A percentile compares a stretch with the other conserved stretches of the same genome.
phyloP scores from a whole-genome alignment of 2,797 vertebrate species.

The Arrhamphus sclerolepis region DNA sequence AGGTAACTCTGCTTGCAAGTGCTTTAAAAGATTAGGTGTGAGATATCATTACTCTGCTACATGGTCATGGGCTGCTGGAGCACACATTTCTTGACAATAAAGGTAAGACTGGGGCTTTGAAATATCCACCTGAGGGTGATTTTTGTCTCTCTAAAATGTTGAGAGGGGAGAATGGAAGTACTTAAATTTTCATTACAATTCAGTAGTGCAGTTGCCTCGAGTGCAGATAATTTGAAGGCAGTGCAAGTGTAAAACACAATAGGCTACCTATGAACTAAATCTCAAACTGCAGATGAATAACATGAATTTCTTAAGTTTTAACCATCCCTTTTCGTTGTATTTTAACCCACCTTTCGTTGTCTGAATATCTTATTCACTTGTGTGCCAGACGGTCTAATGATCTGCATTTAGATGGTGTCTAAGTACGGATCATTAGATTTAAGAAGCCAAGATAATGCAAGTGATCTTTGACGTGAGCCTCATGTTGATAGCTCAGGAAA shows the following conservation, averaged over 20 bases:
- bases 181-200: constrained; percentile 25
- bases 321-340: constrained; percentile 13
- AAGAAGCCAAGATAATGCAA: constrained; percentile 2
- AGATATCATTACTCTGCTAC: constrained; percentile 8
- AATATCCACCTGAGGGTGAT: constrained; percentile 30
- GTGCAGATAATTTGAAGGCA: constrained; percentile 28
- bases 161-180: constrained; percentile 6
- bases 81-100: constrained; percentile 4
- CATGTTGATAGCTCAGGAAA: background rate
- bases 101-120: constrained; percentile 28
- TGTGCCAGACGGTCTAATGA: background rate
- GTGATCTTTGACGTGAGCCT: constrained; percentile 6
- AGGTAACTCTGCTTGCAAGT: constrained; percentile 6
- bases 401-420: constrained; percentile 6
- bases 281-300: constrained; percentile 21
- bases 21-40: constrained; percentile 14
- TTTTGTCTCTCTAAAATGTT: constrained; percentile 21
- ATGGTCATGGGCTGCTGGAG: constrained; percentile 4
- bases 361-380: constrained; percentile 6
- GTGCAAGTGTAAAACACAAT: constrained; percentile 21
- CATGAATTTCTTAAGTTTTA: constrained; percentile 10
- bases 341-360: constrained; percentile 1
- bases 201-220: constrained; percentile 12
- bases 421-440: constrained; percentile 1
- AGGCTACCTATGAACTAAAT: background rate